Conservation (phyloP, 1,140 invertebrate genomes). For the Papilio polyxenes region DNA sequence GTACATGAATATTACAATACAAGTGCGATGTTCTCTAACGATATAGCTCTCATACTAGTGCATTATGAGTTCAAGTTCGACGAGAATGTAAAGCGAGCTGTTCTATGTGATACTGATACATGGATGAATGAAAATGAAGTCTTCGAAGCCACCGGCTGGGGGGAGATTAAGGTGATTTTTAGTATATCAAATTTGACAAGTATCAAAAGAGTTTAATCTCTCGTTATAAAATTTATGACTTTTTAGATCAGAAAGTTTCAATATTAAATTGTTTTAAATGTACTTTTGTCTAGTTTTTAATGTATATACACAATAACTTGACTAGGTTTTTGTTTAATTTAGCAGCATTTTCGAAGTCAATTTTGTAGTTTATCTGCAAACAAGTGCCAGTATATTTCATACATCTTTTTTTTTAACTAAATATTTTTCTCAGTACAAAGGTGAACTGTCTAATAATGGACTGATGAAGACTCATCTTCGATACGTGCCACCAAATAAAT, state of each 20-base stretch:
- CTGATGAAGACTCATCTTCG: slow-evolving; percentile 47
- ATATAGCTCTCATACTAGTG: slow-evolving; percentile 56
- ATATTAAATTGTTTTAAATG: too few species aligned
- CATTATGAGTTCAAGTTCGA: slow-evolving; percentile 49
- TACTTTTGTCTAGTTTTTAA: too few species aligned
- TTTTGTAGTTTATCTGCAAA: too few species aligned
- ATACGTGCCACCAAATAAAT: slow-evolving; percentile 44
- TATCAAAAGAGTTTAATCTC: neutral
- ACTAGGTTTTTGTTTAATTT: too few species aligned
- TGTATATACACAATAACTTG: too few species aligned
- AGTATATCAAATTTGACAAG: neutral
- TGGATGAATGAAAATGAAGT: slow-evolving; percentile 53
- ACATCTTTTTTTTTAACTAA: neutral
- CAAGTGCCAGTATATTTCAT: neutral
- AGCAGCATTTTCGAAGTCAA: too few species aligned
- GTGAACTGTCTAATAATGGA: slow-evolving; percentile 38
- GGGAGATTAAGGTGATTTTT: slow-evolving; percentile 48
- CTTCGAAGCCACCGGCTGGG: slow-evolving; percentile 56
- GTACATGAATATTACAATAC: slow-evolving; percentile 51
- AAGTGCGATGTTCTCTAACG: slow-evolving; percentile 48
- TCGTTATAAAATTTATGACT: neutral
- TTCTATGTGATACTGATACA: slow-evolving; percentile 40
- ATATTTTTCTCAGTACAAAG: slow-evolving; percentile 52
- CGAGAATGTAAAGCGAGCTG: slow-evolving; percentile 46
- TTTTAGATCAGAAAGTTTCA: neutral